Base-by-base conservation (phyloP, 2,113 vertebrate genomes). In the Phyllostomus discolor region DNA sequence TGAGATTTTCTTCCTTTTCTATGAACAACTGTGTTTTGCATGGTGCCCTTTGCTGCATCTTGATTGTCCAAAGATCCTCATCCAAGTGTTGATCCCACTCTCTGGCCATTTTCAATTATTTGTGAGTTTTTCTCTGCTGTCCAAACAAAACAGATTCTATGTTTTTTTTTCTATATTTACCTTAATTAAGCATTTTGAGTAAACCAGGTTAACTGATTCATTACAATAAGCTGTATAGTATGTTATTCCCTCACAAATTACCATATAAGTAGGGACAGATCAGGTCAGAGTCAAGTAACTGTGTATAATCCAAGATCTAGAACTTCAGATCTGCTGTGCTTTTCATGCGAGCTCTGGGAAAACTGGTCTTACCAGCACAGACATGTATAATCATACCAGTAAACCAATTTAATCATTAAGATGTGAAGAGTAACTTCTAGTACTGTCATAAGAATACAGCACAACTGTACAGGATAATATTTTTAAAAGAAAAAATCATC, bases 331-430 rank as follows among this genome's bases (percentile, higher is more conserved):
- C 46, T 91, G 75, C 35, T 90, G 9, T 76, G 78, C 52, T 72
- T 91, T 91, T 95, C 24, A 80, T 41, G 11, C 10, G 64, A 43
- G 70, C 46, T 83, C 38, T 73, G 24, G 24, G 48, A 91, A 94
- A 97, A 73, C 19, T 82, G 57, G 70, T 94, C 35, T 67, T 78
- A 79, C 16, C 12, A 72, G n/a, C 16, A 86, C 16, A 79, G 79
- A 79, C 85, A 28, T 7, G 33, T 57, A 31, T 92, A 96, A 94
- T 66, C 85, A 92, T 72, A 75, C 76, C 52, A 96, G 54, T 33
- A 73, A 75, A 50, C 50, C 64, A 96, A 73, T 50, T 88, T 62
- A 85, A 88, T 94, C 75, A 78, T 86, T 94, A 50, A 93, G 91
- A 93, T 22, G 17, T 85, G 41, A 85, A 93, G 28, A 91, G 20